Percentiles rank a stretch among this genome's conserved stretches.
Evolutionary conservation across 2,113 vertebrate genomes (phyloP).

Genomic region (Typhlomys cinereus): DNA sequence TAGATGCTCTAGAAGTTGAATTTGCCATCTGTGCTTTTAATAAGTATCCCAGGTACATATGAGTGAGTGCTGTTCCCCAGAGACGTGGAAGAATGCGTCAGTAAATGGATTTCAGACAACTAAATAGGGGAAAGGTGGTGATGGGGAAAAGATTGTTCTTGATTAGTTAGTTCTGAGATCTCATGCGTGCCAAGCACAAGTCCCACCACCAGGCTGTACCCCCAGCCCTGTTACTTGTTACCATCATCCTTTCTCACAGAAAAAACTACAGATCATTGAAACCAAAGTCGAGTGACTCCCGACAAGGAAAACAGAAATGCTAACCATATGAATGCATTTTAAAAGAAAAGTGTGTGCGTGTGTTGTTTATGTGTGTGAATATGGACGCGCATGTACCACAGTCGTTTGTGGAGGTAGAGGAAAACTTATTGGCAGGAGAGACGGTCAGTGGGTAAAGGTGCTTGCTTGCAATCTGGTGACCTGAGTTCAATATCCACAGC

Average conservation of each 20-base stretch:
- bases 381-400: too few species aligned
- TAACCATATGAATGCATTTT: too few species aligned
- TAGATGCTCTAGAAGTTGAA: background rate
- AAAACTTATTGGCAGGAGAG: too few species aligned
- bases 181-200: rapidly evolving
- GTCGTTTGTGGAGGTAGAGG: too few species aligned
- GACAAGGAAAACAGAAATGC: background rate
- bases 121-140: background rate
- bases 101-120: background rate
- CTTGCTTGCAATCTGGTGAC: too few species aligned
- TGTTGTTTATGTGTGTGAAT: too few species aligned
- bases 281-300: background rate
- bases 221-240: background rate
- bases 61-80: background rate
- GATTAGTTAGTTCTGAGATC: background rate
- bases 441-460: too few species aligned
- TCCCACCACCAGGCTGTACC: background rate
- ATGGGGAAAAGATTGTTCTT: background rate
- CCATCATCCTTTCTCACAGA: background rate
- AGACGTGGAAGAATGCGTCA: background rate
- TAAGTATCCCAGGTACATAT: background rate
- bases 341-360: too few species aligned
- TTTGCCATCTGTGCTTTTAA: background rate
- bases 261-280: background rate
- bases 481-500: too few species aligned